Evolutionary conservation across 2,113 vertebrate species (phyloP).

Genomic region (Cricetomys ansorgei): DNA sequence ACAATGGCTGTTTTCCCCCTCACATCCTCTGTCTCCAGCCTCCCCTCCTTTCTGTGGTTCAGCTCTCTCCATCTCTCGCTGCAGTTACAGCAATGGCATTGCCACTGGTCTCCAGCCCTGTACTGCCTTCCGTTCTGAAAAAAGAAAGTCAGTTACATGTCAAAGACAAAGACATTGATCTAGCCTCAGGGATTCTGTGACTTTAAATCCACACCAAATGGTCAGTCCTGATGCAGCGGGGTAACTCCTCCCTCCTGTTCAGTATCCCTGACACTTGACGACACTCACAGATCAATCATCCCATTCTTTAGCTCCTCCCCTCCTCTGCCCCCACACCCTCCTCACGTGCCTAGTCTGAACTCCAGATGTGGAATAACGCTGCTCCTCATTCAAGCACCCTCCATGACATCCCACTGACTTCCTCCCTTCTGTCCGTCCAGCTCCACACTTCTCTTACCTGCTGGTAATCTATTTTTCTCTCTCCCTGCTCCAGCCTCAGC

Average conservation of each 20-base stretch:
- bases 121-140: not conserved
- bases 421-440: not conserved
- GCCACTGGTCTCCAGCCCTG: not conserved
- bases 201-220: not conserved
- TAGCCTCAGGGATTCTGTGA: not conserved
- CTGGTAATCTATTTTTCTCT: not conserved
- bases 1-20: not conserved
- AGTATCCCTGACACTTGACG: not conserved
- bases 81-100: too few relatives aligned
- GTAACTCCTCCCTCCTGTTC: rapidly evolving
- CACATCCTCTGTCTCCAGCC: not conserved
- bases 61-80: not conserved
- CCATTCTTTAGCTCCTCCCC: not conserved
- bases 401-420: rapidly evolving
- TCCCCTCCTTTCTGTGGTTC: not conserved
- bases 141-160: not conserved
- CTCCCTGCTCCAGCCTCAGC: too few relatives aligned
- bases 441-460: not conserved
- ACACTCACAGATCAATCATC: rapidly evolving
- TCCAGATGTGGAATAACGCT: rapidly evolving
- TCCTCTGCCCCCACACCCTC: not conserved
- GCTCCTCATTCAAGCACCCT: rapidly evolving
- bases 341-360: too few relatives aligned
- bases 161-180: not conserved
- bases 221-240: not conserved